A percentile compares a stretch with the other conserved stretches of the same genome.
These are phyloP conservation scores for Pristionchus mayeri DNA, from an alignment of 2,888 invertebrate genomes.

Conservation along the genomic window DNA sequence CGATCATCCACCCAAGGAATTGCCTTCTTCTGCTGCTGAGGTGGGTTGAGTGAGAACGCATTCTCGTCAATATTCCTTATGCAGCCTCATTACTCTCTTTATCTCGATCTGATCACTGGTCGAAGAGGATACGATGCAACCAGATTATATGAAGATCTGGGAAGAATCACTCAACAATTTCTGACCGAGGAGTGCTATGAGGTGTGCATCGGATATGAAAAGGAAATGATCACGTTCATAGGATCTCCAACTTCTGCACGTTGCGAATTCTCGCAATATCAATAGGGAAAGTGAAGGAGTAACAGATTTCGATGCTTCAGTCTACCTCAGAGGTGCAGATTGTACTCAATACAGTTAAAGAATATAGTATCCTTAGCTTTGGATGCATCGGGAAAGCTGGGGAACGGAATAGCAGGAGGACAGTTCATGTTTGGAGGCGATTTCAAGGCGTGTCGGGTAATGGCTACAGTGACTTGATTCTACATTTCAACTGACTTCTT, in stretches of 20 bases:
- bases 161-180: background rate
- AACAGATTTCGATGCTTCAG: constrained; percentile 6
- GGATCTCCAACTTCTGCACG: background rate
- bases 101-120: background rate
- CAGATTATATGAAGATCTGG: background rate
- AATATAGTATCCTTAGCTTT: background rate
- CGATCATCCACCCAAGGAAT: background rate
- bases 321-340: background rate
- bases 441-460: background rate
- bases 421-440: background rate
- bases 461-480: background rate
- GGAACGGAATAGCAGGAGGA: background rate
- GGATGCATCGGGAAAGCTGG: background rate
- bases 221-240: background rate
- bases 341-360: background rate
- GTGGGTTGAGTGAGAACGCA: background rate
- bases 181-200: background rate
- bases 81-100: background rate
- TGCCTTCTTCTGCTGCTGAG: background rate
- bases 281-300: background rate
- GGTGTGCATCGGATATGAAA: background rate
- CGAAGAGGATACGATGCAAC: constrained; percentile 2
- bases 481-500: background rate
- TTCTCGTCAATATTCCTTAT: background rate
- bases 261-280: background rate